These are phyloP conservation scores for Cuculus canorus DNA, from an alignment of 2,797 vertebrate species.

Conservation along the genomic window DNA sequence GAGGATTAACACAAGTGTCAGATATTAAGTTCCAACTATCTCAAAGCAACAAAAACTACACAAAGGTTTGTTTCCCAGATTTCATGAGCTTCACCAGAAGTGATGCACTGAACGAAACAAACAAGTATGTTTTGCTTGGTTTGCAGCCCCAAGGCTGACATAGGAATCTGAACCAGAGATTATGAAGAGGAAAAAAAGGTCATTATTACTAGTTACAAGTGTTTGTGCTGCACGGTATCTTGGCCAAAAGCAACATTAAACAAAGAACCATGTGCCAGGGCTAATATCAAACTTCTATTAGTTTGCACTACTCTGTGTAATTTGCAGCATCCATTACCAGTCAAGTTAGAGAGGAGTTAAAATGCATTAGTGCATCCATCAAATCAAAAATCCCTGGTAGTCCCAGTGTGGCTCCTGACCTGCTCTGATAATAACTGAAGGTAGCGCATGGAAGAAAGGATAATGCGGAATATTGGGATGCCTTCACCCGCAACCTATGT, in stretches of 20 bases:
- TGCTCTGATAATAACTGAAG: background rate
- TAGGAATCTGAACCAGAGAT: background rate
- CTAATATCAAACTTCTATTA: background rate
- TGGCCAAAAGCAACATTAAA: background rate
- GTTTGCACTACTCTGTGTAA: too few relatives aligned
- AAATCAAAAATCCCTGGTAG: background rate
- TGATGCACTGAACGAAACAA: background rate
- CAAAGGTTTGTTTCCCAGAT: background rate
- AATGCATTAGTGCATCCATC: too few relatives aligned
- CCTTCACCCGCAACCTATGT: background rate
- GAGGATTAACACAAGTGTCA: background rate
- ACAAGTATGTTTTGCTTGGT: background rate
- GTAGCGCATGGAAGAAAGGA: rapidly evolving
- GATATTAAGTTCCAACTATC: background rate
- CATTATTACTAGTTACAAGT: background rate
- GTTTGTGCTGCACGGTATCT: too few relatives aligned
- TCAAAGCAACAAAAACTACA: background rate
- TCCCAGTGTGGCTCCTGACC: background rate
- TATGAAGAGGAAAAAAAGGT: background rate
- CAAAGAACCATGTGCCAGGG: background rate
- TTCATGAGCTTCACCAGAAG: background rate
- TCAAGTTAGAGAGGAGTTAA: background rate
- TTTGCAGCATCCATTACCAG: background rate
- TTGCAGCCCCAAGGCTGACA: background rate
- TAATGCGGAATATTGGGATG: rapidly evolving